Evolutionary conservation across 2,113 vertebrate genomes (phyloP), one percentile per base, ranked within the genome.

Genomic region (Athene cunicularia): DNA sequence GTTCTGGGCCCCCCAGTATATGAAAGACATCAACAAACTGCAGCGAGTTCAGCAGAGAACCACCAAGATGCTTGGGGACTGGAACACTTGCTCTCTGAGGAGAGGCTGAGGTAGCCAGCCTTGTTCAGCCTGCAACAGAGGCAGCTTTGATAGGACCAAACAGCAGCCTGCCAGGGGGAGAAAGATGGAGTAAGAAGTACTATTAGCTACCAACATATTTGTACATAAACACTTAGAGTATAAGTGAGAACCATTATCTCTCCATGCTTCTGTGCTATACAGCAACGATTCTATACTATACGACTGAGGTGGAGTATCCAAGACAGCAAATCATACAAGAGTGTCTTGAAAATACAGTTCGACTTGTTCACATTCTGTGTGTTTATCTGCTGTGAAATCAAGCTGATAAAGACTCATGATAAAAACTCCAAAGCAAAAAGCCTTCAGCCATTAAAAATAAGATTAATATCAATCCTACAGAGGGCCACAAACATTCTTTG

Each of bases 331-430:
- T 41, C 26, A 59, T 21, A 70, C 12, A 55, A 45, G 27, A 84
- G 32, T 4, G 26, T 60, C 30, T 50, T 45, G 19, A 22, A 75
- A 82, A 45, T 20, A 63, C 17, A 88, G 32, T 10, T 88, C 5
- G 1, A 43, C 27, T 64, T 23, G 7, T 10, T 75, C 20, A 52
- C 22, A 11, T 9, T 33, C 19, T 28, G 9, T 47, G 11, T 43
- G 10, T 24, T 59, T 67, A 50, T 23, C 58, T 80, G 12, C 32
- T 70, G 6, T 39, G 28, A 87, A 85, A 53, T 33, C 24, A 66
- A 66, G 50, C 8, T 7, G 1, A 58, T 28, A 30, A 45, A 70
- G 5, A 21, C 21, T 39, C 3, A 1, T 2, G 2, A 59, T 27
- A 66, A 81, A 81, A 21, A 62, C 45, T 66, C 10, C 2, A 10